Evolutionary conservation across 2,797 vertebrate genomes (phyloP), one percentile per base, ranked within the genome.

Genomic region (Parambassis ranga): DNA sequence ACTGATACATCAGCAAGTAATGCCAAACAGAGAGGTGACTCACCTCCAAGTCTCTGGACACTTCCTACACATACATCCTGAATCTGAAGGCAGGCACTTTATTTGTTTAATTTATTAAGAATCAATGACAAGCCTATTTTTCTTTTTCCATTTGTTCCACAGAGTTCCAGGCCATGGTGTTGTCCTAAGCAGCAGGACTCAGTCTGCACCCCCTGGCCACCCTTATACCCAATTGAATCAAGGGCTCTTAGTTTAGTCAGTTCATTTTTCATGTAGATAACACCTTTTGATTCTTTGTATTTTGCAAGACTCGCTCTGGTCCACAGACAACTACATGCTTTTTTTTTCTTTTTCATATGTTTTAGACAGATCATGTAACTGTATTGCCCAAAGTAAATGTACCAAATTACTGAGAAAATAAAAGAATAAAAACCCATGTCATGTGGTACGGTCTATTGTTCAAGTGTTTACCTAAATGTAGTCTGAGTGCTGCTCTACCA

Each of bases 141-240:
- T 71, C 30, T 79, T 67, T 16, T 39, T 35, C n/a, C n/a, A n/a
- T n/a, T n/a, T n/a, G n/a, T n/a, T 67, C 56, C 42, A 36, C 93
- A 99, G 97, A 99, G 91, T 99, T 99, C 91, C 93, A 95, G 81
- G 92, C 93, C 83, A 86, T 98, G 94, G 95, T 98, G 47, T 86
- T 93, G 75, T 94, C 94, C 85, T 98, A 94, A 94, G 89, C 56
- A 70, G 5, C 64, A 49, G 72, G 75, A 61, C 69, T 64, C 60
- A 55, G 38, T 52, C 31, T 7, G n/a, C 41, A 30, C 51, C 19
- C 39, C 14, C 27, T 24, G 6, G n/a, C 49, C 2, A 1, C 22
- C 31, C 15, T 51, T 41, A 10, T 10, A n/a, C n/a, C 38, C 59
- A 51, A 43, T 56, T 24, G 20, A 80, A 65, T 71, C 41, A 79